These are phyloP conservation scores for Chroicocephalus ridibundus DNA, from an alignment of 2,113 vertebrate species.

Conservation along the genomic window DNA sequence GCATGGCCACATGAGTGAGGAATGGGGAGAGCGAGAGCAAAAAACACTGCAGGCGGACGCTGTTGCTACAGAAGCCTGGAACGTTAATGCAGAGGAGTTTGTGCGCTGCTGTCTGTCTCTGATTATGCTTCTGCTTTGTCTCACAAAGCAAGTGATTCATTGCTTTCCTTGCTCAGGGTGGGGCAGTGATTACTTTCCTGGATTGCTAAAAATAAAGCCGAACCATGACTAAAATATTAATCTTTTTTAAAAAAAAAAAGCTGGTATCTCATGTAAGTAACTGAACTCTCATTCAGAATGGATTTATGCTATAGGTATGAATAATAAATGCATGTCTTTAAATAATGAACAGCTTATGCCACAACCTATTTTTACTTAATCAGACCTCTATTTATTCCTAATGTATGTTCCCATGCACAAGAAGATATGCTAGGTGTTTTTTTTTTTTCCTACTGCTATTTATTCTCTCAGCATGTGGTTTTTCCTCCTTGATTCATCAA, in stretches of 20 bases:
- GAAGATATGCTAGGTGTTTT: not conserved
- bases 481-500: not conserved
- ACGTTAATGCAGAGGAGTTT: not conserved
- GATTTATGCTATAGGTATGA: not conserved
- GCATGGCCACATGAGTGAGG: fast-evolving
- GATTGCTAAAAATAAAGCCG: not conserved
- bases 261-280: not conserved
- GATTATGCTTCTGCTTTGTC: not conserved
- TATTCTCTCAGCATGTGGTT: not conserved
- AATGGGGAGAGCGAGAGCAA: not conserved
- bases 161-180: not conserved
- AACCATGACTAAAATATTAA: not conserved
- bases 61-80: not conserved
- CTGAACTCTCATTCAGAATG: not conserved
- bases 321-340: not conserved
- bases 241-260: not conserved
- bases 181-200: not conserved
- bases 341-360: not conserved
- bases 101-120: not conserved
- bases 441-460: not conserved
- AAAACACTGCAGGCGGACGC: not conserved
- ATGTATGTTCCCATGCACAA: not conserved
- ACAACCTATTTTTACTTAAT: not conserved
- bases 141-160: not conserved
- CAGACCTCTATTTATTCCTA: not conserved